Evolutionary conservation across 1,140 invertebrate genomes (phyloP).

Genomic region (Artemia franciscana): DNA sequence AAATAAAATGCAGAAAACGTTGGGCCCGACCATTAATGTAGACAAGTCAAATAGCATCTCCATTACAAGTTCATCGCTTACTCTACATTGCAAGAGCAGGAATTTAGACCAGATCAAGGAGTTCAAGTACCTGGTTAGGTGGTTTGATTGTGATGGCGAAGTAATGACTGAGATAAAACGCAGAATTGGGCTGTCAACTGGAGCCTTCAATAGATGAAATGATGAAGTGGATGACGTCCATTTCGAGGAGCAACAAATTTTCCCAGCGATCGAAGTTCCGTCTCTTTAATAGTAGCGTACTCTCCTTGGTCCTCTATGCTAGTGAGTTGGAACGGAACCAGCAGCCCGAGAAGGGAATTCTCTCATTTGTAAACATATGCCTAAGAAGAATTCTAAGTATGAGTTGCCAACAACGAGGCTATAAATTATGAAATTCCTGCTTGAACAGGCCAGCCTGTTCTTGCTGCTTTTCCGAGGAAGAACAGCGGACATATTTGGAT

Average conservation of each 20-base stretch:
- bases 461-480: neutral
- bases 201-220: neutral
- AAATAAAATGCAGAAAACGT: no score
- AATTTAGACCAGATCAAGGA: neutral
- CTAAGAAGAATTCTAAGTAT: neutral
- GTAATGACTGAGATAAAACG: neutral
- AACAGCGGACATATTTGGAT: neutral
- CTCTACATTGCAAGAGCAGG: neutral
- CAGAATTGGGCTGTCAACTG: neutral
- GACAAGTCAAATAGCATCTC: no score
- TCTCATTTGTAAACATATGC: neutral
- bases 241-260: neutral
- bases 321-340: neutral
- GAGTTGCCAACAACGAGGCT: no score
- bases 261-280: neutral
- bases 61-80: neutral
- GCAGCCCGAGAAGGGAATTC: neutral
- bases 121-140: neutral
- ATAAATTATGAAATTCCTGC: neutral
- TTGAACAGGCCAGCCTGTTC: neutral
- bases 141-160: neutral
- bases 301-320: neutral
- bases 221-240: no score
- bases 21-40: no score
- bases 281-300: neutral